Percentiles rank a stretch among this genome's conserved stretches.
Evolutionary conservation across 2,888 invertebrate species (phyloP).

Genomic region (Trissolcus brochymenae): DNA sequence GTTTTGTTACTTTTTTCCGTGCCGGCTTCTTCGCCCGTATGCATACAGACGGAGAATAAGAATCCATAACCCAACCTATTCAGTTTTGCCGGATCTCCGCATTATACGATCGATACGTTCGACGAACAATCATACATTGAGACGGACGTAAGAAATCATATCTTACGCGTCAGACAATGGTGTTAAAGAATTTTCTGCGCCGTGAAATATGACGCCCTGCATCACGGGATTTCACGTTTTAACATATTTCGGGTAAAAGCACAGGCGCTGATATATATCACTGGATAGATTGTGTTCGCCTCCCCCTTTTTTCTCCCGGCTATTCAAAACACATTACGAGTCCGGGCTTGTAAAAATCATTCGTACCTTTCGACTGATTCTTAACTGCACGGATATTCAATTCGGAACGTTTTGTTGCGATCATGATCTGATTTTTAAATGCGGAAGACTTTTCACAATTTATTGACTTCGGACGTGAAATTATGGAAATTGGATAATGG

Average conservation of each 20-base stretch:
- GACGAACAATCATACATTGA: slow-evolving; percentile 53
- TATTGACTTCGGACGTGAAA: not conserved
- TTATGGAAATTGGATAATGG: not conserved
- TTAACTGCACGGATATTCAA: slow-evolving; percentile 6
- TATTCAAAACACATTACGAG: not conserved
- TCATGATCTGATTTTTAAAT: no score
- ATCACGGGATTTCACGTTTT: slow-evolving; percentile 45
- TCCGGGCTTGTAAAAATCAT: slow-evolving; percentile 22
- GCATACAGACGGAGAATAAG: slow-evolving; percentile 55
- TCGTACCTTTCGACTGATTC: slow-evolving; percentile 8
- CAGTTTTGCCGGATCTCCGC: slow-evolving; percentile 59
- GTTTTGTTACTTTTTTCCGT: slow-evolving; percentile 70
- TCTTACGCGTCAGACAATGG: slow-evolving; percentile 51
- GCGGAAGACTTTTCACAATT: no score
- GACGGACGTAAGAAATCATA: slow-evolving; percentile 52
- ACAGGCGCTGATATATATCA: slow-evolving; percentile 1
- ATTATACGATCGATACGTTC: slow-evolving; percentile 58
- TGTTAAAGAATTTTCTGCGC: slow-evolving; percentile 37
- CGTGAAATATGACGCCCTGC: slow-evolving; percentile 55
- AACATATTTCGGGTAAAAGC: slow-evolving; percentile 46
- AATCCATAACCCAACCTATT: slow-evolving; percentile 58
- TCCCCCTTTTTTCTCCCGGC: no score
- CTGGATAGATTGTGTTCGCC: not conserved
- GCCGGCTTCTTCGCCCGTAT: slow-evolving; percentile 44
- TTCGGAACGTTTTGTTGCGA: slow-evolving; percentile 1